phyloP scores from a whole-genome alignment of 2,113 vertebrate genomes.

The Monopterus albus region DNA sequence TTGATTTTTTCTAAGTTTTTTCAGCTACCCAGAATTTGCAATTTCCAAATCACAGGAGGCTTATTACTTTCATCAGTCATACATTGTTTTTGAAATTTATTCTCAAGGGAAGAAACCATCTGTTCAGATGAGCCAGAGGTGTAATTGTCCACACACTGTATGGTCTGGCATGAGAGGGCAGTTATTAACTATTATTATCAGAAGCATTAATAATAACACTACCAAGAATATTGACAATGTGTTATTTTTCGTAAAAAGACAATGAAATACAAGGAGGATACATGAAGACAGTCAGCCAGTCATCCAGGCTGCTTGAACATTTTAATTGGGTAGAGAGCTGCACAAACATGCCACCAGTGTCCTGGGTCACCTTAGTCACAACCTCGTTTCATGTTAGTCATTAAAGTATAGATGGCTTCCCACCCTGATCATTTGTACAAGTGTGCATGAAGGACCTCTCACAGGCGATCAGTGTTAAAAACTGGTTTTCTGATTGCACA shows the following conservation, averaged over 20 bases:
- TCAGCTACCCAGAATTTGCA: too few relatives aligned
- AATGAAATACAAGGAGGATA: constrained; percentile 77
- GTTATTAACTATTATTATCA: constrained; percentile 73
- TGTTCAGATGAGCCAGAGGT: constrained; percentile 76
- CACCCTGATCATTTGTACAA: neutral
- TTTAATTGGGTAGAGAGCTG: constrained; percentile 57
- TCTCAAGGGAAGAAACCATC: constrained; percentile 80
- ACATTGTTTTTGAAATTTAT: constrained; percentile 77
- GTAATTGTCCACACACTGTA: constrained; percentile 79
- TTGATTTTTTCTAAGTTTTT: too few relatives aligned
- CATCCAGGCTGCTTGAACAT: constrained; percentile 45
- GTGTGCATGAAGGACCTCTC: neutral
- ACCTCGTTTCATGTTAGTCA: neutral
- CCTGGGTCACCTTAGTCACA: constrained; percentile 55
- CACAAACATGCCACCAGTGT: constrained; percentile 36
- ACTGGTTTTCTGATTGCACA: neutral
- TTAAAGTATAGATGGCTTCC: too few relatives aligned
- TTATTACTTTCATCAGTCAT: constrained; percentile 47
- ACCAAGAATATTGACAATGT: constrained; percentile 77
- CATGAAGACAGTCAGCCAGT: constrained; percentile 61
- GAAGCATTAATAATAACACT: constrained; percentile 74
- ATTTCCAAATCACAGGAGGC: too few relatives aligned
- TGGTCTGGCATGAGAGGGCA: constrained; percentile 75
- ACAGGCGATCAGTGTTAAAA: neutral
- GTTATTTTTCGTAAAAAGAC: constrained; percentile 77